These are phyloP conservation scores for Forbesichthys papilliferus DNA, from an alignment of 2,113 vertebrate genomes.

Conservation along the genomic window DNA sequence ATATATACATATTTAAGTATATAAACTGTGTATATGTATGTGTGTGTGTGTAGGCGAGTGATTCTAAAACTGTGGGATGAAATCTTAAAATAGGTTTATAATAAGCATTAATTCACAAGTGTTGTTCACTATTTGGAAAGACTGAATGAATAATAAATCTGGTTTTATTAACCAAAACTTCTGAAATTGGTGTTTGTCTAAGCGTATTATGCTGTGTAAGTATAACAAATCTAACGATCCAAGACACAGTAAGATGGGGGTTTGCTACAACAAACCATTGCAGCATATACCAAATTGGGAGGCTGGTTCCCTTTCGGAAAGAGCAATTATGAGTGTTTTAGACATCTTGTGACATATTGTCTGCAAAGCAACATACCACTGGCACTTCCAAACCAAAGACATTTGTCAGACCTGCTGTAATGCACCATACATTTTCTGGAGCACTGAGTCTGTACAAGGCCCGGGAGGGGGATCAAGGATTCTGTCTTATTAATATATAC, in stretches of 20 bases:
- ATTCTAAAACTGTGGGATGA: not conserved
- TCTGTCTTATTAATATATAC: slow-evolving; percentile 75
- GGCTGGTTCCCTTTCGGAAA: slow-evolving; percentile 49
- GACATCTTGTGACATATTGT: slow-evolving; percentile 61
- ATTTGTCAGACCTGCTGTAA: slow-evolving; percentile 75
- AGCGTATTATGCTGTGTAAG: not conserved
- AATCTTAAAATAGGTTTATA: not conserved
- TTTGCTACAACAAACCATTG: slow-evolving; percentile 24
- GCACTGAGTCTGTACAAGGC: slow-evolving; percentile 57
- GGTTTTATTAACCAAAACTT: not conserved
- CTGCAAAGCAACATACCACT: slow-evolving; percentile 59
- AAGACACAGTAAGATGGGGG: slow-evolving; percentile 21
- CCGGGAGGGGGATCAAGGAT: slow-evolving; percentile 74
- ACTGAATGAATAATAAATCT: not conserved
- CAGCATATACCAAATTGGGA: slow-evolving; percentile 42
- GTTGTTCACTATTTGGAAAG: not conserved
- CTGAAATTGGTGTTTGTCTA: not conserved
- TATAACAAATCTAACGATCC: slow-evolving; percentile 33
- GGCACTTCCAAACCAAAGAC: slow-evolving; percentile 63
- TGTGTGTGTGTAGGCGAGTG: not conserved
- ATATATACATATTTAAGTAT: not conserved
- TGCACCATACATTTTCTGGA: slow-evolving; percentile 59
- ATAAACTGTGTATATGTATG: too few relatives aligned
- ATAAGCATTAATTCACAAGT: not conserved
- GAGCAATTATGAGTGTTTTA: slow-evolving; percentile 64